Conservation (phyloP, 2,888 invertebrate genomes). For the Nomada goodeniana region DNA sequence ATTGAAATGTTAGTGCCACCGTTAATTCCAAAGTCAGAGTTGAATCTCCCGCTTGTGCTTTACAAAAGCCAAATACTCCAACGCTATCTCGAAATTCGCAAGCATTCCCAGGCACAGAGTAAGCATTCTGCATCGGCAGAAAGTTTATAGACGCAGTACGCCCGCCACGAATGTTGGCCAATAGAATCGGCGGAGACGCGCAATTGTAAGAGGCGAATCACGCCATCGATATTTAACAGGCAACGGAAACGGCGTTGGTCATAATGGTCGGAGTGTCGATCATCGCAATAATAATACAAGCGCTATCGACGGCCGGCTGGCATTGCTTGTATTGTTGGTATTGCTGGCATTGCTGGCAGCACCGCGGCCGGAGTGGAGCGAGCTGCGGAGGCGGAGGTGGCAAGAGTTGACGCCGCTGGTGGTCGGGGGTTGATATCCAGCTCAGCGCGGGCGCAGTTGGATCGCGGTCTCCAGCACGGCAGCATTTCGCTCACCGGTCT, state of each 20-base stretch:
- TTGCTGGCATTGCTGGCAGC: slow-evolving; percentile 20
- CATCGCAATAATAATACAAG: slow-evolving; percentile 55
- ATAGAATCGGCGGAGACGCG: slow-evolving; percentile 1
- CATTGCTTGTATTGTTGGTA: slow-evolving; percentile 3
- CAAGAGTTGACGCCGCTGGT: slow-evolving; percentile 74
- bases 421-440: slow-evolving; percentile 79
- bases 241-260: slow-evolving; percentile 39
- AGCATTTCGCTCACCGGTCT: slow-evolving; percentile 71
- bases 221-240: slow-evolving; percentile 49
- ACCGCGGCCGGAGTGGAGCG: slow-evolving; percentile 22
- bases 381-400: slow-evolving; percentile 71
- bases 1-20: too few relatives aligned
- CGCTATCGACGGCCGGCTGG: slow-evolving; percentile 49
- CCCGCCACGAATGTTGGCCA: neutral
- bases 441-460: slow-evolving; percentile 82
- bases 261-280: slow-evolving; percentile 44
- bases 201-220: slow-evolving; percentile 39
- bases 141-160: neutral
- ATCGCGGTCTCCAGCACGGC: slow-evolving; percentile 79
- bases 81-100: too few relatives aligned
- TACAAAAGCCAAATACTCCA: too few relatives aligned
- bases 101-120: too few relatives aligned
- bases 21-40: too few relatives aligned
- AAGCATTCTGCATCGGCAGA: too few relatives aligned
- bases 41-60: too few relatives aligned